Evolutionary conservation across 2,113 vertebrate species (phyloP).

Genomic region (Acanthochromis polyacanthus): DNA sequence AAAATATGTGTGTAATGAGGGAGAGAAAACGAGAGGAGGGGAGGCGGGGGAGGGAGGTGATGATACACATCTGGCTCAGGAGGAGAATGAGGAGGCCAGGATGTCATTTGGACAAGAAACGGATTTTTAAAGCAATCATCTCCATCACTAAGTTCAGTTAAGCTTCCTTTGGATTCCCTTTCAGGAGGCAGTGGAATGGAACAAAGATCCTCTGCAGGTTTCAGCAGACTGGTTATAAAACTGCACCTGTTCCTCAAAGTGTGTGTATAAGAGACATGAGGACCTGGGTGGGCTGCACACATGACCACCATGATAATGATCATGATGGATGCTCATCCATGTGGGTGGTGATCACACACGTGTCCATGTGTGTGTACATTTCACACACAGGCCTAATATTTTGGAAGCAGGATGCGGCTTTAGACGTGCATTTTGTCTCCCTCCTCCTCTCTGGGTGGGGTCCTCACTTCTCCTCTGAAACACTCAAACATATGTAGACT

Average conservation of each 20-base stretch:
- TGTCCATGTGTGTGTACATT: background rate
- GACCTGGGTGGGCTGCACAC: constrained; percentile 57
- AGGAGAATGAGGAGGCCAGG: constrained; percentile 19
- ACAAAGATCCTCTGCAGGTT: background rate
- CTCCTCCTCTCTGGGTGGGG: constrained; percentile 10
- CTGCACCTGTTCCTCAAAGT: constrained; percentile 42
- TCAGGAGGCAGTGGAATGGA: too few species aligned
- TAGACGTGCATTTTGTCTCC: background rate
- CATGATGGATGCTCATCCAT: constrained; percentile 12
- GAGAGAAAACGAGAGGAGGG: constrained; percentile 23
- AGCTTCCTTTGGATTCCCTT: too few species aligned
- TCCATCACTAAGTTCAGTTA: constrained; percentile 17
- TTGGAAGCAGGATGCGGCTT: background rate
- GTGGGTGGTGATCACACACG: constrained; percentile 35
- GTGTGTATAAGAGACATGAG: constrained; percentile 5
- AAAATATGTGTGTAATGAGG: constrained; percentile 65
- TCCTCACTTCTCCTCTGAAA: background rate
- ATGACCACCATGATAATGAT: constrained; percentile 36
- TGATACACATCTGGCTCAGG: constrained; percentile 54
- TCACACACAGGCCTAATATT: background rate
- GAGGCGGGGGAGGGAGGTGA: constrained; percentile 16
- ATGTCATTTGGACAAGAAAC: constrained; percentile 33
- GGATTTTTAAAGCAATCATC: constrained; percentile 28
- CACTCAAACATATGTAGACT: constrained; percentile 1
- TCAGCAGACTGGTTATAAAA: constrained; percentile 8